Conservation (phyloP, 2,797 vertebrate genomes). For the Sternarchorhynchus goeldii region DNA sequence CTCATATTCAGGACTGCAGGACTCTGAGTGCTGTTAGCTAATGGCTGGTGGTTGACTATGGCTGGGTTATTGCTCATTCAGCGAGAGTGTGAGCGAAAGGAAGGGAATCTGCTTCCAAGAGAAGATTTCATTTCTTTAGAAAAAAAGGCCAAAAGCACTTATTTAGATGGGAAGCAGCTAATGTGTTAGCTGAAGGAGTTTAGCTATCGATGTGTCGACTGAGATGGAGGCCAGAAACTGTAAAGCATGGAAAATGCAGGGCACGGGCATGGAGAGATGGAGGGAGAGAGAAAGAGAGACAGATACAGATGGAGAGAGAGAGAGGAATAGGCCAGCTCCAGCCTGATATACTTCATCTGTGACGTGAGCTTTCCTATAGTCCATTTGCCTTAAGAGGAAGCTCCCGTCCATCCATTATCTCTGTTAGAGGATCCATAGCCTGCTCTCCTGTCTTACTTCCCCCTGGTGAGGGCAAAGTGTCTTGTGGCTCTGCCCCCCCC, state of each 20-base stretch:
- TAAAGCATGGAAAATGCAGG: not conserved
- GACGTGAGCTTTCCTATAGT: constrained; percentile 28
- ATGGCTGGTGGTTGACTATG: no score
- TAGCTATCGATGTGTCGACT: not conserved
- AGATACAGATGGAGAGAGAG: constrained; percentile 20
- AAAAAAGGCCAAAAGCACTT: no score
- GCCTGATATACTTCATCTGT: constrained; percentile 12
- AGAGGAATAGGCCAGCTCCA: constrained; percentile 15
- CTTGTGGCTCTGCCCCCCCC: constrained; percentile 29
- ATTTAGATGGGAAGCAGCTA: no score
- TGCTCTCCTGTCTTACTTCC: constrained; percentile 5
- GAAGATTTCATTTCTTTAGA: no score
- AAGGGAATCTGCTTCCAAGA: no score
- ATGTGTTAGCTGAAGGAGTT: not conserved
- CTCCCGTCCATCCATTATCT: constrained; percentile 17
- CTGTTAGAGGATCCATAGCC: constrained; percentile 30
- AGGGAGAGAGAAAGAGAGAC: constrained; percentile 25
- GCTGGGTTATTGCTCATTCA: no score
- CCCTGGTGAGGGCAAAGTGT: constrained; percentile 10
- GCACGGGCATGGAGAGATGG: constrained; percentile 46
- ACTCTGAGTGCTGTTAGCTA: no score
- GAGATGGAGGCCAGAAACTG: not conserved
- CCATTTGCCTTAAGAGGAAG: constrained; percentile 20
- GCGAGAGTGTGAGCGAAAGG: no score
- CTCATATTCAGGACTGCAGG: no score